A percentile compares a stretch with the other conserved stretches of the same genome.
phyloP scores from a whole-genome alignment of 2,113 vertebrate genomes.

The Tautogolabrus adspersus region DNA sequence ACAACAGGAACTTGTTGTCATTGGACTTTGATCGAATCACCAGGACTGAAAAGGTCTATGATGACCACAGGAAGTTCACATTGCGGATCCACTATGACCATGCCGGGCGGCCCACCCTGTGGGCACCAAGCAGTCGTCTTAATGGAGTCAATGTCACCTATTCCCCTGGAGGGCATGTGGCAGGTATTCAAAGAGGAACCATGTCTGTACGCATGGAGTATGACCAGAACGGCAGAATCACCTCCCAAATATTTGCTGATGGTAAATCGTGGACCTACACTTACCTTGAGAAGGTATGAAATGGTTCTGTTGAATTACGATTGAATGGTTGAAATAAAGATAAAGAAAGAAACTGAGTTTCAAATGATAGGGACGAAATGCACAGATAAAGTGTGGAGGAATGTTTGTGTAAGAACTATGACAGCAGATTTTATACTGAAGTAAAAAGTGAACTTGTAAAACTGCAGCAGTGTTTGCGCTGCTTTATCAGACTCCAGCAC shows the following conservation, averaged over 20 bases:
- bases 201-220: slow-evolving; percentile 99
- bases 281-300: slow-evolving; percentile 85
- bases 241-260: slow-evolving; percentile 95
- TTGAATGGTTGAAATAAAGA: slow-evolving; percentile 10
- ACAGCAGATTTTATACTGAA: slow-evolving; percentile 31
- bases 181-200: slow-evolving; percentile 95
- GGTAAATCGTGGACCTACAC: slow-evolving; percentile 99
- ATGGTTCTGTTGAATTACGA: not conserved
- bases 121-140: slow-evolving; percentile 96
- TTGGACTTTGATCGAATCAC: slow-evolving; percentile 98
- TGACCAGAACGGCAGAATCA: slow-evolving; percentile 92
- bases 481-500: slow-evolving; percentile 42
- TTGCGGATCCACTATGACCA: slow-evolving; percentile 96
- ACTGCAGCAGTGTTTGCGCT: slow-evolving; percentile 38
- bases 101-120: slow-evolving; percentile 93
- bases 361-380: not conserved
- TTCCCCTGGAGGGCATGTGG: slow-evolving; percentile 91
- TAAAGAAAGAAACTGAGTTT: slow-evolving; percentile 6
- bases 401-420: slow-evolving; percentile 30
- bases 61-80: slow-evolving; percentile 98
- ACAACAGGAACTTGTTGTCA: slow-evolving; percentile 96
- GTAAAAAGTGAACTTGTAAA: slow-evolving; percentile 56
- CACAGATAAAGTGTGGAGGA: slow-evolving; percentile 13
- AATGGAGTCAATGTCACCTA: slow-evolving; percentile 98
- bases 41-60: slow-evolving; percentile 98